phyloP scores from a whole-genome alignment of 2,113 vertebrate species.

The Microcebus jonahi region DNA sequence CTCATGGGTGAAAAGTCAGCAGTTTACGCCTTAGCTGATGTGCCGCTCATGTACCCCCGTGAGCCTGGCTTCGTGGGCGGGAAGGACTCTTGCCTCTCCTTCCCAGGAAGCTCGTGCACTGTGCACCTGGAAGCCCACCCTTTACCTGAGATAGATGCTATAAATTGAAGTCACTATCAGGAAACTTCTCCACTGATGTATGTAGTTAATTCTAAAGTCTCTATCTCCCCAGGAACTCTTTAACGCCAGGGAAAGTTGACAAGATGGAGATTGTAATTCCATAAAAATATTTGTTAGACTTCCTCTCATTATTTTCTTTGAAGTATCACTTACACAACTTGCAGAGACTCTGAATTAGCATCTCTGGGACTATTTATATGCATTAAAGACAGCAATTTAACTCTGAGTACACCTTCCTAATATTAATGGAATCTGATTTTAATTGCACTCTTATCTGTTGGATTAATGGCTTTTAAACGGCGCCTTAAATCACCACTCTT shows the following conservation, averaged over 20 bases:
- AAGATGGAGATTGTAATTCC: not conserved
- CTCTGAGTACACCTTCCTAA: not conserved
- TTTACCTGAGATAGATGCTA: accelerated
- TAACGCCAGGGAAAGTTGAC: not conserved
- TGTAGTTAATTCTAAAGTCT: too few relatives aligned
- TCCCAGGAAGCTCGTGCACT: not conserved
- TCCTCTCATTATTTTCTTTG: not conserved
- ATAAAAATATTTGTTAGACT: accelerated
- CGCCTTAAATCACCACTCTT: not conserved
- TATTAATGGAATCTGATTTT: not conserved
- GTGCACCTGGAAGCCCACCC: not conserved
- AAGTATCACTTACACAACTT: not conserved
- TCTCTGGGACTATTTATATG: not conserved
- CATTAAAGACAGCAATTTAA: not conserved
- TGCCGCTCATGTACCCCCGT: accelerated
- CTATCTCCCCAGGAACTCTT: not conserved
- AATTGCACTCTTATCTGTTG: not conserved
- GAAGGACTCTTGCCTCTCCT: not conserved
- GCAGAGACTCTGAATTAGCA: not conserved
- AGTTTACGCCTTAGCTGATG: not conserved
- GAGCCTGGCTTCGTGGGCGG: not conserved
- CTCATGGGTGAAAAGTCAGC: not conserved
- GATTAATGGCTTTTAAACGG: not conserved
- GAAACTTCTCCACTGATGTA: accelerated
- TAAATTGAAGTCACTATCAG: not conserved